Conservation (phyloP, 1,140 invertebrate species). For the Gryllus bimaculatus region DNA sequence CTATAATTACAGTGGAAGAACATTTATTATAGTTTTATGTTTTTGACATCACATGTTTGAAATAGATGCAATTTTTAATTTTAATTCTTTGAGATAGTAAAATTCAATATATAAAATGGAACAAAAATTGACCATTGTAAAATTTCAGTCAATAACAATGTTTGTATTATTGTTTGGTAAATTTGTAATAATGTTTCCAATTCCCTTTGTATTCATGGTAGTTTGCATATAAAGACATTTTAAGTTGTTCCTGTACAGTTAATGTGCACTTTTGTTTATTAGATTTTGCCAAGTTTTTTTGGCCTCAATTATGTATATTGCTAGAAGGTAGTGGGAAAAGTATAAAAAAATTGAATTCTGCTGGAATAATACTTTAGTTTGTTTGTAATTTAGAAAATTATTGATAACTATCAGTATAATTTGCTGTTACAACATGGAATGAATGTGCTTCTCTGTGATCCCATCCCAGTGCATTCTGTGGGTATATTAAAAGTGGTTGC, state of each 20-base stretch:
- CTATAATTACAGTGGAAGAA: not conserved
- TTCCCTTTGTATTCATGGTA: not conserved
- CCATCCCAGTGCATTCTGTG: too few species aligned
- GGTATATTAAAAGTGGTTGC: too few species aligned
- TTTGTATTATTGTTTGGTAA: not conserved
- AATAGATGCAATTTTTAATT: not conserved
- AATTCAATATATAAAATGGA: not conserved
- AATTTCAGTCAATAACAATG: not conserved
- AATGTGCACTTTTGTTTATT: not conserved
- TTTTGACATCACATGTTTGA: not conserved
- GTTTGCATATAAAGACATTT: constrained; percentile 1
- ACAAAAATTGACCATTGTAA: not conserved
- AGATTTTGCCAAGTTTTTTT: not conserved
- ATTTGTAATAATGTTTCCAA: not conserved
- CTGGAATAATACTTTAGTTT: not conserved
- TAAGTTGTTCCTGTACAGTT: not conserved
- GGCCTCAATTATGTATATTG: not conserved
- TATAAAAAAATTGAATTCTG: not conserved
- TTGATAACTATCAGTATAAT: not conserved
- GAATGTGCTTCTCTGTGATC: not conserved
- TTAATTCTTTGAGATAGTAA: not conserved
- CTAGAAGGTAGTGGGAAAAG: not conserved
- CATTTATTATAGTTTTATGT: not conserved
- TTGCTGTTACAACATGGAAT: not conserved
- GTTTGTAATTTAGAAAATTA: not conserved